A percentile compares a stretch with the other conserved stretches of the same genome.
phyloP scores from a whole-genome alignment of 1,140 invertebrate species.

The Sweltsa coloradensis region DNA sequence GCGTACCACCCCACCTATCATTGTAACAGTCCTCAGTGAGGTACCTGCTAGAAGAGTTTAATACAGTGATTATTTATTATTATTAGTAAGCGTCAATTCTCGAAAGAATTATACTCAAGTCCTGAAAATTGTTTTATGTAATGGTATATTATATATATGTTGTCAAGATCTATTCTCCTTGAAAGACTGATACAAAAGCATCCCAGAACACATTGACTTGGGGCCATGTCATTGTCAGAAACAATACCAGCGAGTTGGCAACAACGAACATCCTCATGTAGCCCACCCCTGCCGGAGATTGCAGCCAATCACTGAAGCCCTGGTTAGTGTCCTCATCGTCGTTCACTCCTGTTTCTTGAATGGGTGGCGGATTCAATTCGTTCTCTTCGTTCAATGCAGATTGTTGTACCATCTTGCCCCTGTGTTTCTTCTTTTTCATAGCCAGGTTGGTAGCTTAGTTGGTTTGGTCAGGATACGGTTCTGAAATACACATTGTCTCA shows the following conservation, averaged over 20 bases:
- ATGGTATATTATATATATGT: background rate
- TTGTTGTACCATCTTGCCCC: too few species aligned
- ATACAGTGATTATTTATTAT: slow-evolving; percentile 17
- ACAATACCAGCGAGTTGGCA: slow-evolving; percentile 38
- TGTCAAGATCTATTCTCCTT: background rate
- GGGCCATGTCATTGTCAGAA: slow-evolving; percentile 41
- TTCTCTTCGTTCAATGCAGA: too few species aligned
- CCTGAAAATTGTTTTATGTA: background rate
- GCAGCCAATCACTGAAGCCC: slow-evolving; percentile 41
- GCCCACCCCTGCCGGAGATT: slow-evolving; percentile 37
- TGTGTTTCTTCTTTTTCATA: too few species aligned
- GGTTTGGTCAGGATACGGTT: too few species aligned
- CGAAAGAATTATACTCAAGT: background rate
- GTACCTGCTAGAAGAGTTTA: too few species aligned
- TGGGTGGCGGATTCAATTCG: too few species aligned
- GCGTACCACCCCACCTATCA: slow-evolving; percentile 30
- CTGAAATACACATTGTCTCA: too few species aligned
- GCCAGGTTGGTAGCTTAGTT: too few species aligned
- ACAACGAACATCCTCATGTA: slow-evolving; percentile 44
- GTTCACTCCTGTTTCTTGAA: too few species aligned
- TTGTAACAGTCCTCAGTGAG: slow-evolving; percentile 16
- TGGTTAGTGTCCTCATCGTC: slow-evolving; percentile 29
- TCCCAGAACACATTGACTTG: slow-evolving; percentile 26
- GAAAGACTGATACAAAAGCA: background rate
- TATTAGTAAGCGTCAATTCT: slow-evolving; percentile 13